Evolutionary conservation across 1,140 invertebrate species (phyloP).

Genomic region (Macrostomum lignano): DNA sequence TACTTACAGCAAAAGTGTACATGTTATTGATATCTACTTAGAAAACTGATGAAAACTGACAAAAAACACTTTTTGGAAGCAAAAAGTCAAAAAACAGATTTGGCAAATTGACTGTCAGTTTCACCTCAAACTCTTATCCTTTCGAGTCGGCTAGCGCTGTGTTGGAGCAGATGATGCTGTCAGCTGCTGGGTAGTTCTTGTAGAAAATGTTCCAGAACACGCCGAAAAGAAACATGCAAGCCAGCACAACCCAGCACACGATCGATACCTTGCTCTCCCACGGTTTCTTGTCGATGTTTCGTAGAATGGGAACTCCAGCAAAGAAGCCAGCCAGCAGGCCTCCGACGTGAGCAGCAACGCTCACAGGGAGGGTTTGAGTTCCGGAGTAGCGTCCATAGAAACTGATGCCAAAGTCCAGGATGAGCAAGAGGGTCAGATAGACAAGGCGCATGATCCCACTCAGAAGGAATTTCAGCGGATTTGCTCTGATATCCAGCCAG

Average conservation of each 20-base stretch:
- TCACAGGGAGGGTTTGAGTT: slow-evolving; percentile 9
- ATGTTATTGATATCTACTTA: no score
- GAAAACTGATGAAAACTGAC: no score
- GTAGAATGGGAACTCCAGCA: slow-evolving; percentile 18
- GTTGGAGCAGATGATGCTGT: no score
- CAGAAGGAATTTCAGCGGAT: not conserved
- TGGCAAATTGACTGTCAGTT: no score
- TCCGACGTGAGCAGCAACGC: slow-evolving; percentile 20
- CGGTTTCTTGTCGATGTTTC: slow-evolving; percentile 17
- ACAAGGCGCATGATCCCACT: slow-evolving; percentile 2
- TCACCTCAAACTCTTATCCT: no score
- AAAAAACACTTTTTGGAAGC: no score
- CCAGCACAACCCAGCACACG: slow-evolving; percentile 16
- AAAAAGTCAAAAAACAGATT: no score
- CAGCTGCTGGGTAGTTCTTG: not conserved
- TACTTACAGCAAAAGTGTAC: no score
- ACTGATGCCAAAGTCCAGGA: slow-evolving; percentile 15
- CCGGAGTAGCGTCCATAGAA: slow-evolving; percentile 15
- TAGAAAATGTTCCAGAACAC: slow-evolving; percentile 20
- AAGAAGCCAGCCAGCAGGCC: slow-evolving; percentile 19
- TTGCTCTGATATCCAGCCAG: slow-evolving; percentile 1
- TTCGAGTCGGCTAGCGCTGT: no score
- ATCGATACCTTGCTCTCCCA: slow-evolving; percentile 23
- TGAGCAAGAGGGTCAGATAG: slow-evolving; percentile 7
- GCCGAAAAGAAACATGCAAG: slow-evolving; percentile 14